Evolutionary conservation across 2,113 vertebrate species (phyloP).

Genomic region (Apodemus sylvaticus): DNA sequence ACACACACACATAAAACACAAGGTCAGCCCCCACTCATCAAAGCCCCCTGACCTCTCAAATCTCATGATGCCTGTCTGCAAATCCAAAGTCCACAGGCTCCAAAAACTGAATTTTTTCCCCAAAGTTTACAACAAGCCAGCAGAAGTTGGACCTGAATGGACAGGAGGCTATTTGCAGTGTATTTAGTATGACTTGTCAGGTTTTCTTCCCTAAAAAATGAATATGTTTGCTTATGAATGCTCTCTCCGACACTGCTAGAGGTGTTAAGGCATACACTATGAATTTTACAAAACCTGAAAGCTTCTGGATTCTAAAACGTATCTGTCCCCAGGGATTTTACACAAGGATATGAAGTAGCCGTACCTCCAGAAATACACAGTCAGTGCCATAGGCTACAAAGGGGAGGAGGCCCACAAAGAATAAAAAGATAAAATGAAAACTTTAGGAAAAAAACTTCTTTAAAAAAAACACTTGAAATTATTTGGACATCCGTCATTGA

Average conservation of each 20-base stretch:
- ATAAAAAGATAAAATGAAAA: constrained; percentile 1
- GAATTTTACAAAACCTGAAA: constrained; percentile 40
- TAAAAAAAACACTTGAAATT: neutral
- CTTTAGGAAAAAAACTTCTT: neutral
- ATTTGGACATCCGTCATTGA: neutral
- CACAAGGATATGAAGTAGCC: neutral
- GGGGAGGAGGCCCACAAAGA: constrained; percentile 15
- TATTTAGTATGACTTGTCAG: constrained; percentile 38
- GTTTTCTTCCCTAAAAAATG: neutral
- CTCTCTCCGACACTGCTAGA: neutral
- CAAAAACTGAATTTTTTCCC: neutral
- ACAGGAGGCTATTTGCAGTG: constrained; percentile 6
- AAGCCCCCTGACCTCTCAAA: neutral
- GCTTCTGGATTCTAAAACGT: constrained; percentile 18
- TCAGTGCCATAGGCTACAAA: neutral
- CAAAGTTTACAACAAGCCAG: constrained; percentile 38
- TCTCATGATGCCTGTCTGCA: neutral
- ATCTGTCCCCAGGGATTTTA: neutral
- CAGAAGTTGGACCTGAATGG: constrained; percentile 26
- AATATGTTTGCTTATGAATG: constrained; percentile 3
- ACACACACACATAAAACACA: neutral
- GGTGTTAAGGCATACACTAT: neutral
- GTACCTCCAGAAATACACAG: neutral
- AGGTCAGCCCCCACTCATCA: neutral
- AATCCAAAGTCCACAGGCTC: neutral